Conservation (phyloP, 2,797 vertebrate genomes). For the Bradypodion pumilum region DNA sequence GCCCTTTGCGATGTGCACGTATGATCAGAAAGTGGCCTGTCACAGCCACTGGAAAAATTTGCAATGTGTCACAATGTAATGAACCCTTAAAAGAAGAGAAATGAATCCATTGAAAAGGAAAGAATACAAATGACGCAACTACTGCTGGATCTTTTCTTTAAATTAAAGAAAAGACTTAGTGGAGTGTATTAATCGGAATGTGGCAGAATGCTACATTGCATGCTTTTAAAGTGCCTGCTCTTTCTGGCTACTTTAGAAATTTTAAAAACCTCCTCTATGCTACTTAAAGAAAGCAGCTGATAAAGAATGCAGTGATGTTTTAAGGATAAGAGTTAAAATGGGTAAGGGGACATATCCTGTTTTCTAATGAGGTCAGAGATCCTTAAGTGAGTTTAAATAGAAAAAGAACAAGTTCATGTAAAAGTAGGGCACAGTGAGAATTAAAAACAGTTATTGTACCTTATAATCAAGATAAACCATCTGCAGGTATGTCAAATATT, state of each 20-base stretch:
- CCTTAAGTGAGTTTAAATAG: constrained; percentile 52
- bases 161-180: constrained; percentile 63
- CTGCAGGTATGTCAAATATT: constrained; percentile 67
- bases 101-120: not conserved
- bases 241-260: constrained; percentile 55
- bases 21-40: constrained; percentile 33
- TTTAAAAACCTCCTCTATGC: constrained; percentile 73
- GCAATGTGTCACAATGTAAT: constrained; percentile 24
- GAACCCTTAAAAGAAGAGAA: not conserved
- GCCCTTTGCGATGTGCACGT: not conserved
- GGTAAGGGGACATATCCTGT: constrained; percentile 31
- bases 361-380: constrained; percentile 35
- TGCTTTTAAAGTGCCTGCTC: constrained; percentile 52
- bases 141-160: constrained; percentile 32
- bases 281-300: constrained; percentile 66
- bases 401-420: constrained; percentile 46
- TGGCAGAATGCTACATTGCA: constrained; percentile 48
- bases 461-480: constrained; percentile 40
- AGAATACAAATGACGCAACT: constrained; percentile 24
- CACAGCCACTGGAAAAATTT: constrained; percentile 23
- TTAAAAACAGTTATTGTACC: constrained; percentile 31
- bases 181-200: constrained; percentile 53
- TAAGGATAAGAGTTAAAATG: constrained; percentile 40
- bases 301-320: constrained; percentile 39
- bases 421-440: constrained; percentile 23